A percentile compares a stretch with the other conserved stretches of the same genome.
Conservation (phyloP, 2,113 vertebrate genomes). For the Poeciliopsis turrubarensis region DNA sequence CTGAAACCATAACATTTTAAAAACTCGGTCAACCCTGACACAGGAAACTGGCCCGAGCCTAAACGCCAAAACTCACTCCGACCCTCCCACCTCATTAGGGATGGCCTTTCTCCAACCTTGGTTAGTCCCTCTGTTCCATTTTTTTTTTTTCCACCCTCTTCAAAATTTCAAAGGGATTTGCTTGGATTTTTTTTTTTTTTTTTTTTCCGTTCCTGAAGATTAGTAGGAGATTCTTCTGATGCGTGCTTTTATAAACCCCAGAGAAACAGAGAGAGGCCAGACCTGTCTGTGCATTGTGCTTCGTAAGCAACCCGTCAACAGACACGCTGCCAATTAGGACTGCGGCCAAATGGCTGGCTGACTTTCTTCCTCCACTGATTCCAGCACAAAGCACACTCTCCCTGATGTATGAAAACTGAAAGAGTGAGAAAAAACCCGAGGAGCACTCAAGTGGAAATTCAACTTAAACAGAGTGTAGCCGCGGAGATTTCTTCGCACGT, state of each 20-base stretch:
- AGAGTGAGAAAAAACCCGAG: constrained; percentile 1
- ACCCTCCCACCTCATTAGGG: constrained; percentile 44
- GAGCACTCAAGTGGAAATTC: constrained; percentile 1
- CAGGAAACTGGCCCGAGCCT: too few relatives aligned
- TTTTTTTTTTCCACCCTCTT: constrained; percentile 7
- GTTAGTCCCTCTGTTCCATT: too few relatives aligned
- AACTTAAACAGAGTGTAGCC: background rate
- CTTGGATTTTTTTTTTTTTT: constrained; percentile 17
- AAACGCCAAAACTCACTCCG: background rate
- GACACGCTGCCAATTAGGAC: constrained; percentile 68
- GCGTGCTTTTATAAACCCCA: constrained; percentile 41
- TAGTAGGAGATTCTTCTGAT: constrained; percentile 51
- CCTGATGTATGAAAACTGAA: background rate
- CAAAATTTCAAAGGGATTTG: constrained; percentile 7
- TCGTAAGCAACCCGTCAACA: constrained; percentile 71
- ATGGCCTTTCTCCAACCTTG: constrained; percentile 32
- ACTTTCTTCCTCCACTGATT: constrained; percentile 58
- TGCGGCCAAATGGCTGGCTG: constrained; percentile 60
- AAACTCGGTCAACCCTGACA: too few relatives aligned
- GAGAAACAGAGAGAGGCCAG: constrained; percentile 40
- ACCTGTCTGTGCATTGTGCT: constrained; percentile 61
- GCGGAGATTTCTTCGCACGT: background rate
- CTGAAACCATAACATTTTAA: too few relatives aligned
- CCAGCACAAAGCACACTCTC: constrained; percentile 18
- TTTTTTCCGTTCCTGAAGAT: constrained; percentile 38